Conservation (phyloP, 2,888 invertebrate species). For the Sesia apiformis region DNA sequence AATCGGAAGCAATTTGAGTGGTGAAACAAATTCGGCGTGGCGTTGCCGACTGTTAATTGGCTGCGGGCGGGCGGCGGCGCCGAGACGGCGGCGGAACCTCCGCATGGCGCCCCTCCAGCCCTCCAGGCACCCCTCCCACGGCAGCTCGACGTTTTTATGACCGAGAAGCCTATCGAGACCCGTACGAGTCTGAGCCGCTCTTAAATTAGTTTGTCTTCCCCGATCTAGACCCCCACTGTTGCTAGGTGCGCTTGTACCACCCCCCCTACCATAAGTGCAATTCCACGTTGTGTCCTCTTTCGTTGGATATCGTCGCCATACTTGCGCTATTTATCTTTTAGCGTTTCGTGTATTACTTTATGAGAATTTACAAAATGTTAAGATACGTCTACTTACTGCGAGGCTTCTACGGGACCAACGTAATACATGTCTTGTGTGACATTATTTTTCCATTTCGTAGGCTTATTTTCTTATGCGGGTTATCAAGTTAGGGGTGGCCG, state of each 20-base stretch:
- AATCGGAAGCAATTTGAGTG: slow-evolving; percentile 68
- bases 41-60: slow-evolving; percentile 70
- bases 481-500: slow-evolving; percentile 68
- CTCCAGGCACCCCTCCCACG: slow-evolving; percentile 38
- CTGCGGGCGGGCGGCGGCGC: slow-evolving; percentile 74
- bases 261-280: slow-evolving; percentile 6
- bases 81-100: slow-evolving; percentile 73
- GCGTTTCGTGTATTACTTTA: too few species aligned
- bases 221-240: slow-evolving; percentile 22
- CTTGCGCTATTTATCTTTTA: too few species aligned
- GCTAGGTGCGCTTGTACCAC: background rate
- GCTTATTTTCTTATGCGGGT: slow-evolving; percentile 70
- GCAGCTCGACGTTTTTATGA: slow-evolving; percentile 62
- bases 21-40: slow-evolving; percentile 68
- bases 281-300: too few species aligned
- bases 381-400: too few species aligned
- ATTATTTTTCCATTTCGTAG: slow-evolving; percentile 70
- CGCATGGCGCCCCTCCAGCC: slow-evolving; percentile 62
- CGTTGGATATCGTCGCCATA: too few species aligned
- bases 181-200: slow-evolving; percentile 50
- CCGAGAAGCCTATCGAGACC: slow-evolving; percentile 57
- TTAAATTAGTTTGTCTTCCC: slow-evolving; percentile 56
- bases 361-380: too few species aligned
- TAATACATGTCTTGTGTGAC: slow-evolving; percentile 45
- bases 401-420: too few species aligned